phyloP scores from a whole-genome alignment of 2,113 vertebrate genomes.

The Thalassarche chlororhynchos region DNA sequence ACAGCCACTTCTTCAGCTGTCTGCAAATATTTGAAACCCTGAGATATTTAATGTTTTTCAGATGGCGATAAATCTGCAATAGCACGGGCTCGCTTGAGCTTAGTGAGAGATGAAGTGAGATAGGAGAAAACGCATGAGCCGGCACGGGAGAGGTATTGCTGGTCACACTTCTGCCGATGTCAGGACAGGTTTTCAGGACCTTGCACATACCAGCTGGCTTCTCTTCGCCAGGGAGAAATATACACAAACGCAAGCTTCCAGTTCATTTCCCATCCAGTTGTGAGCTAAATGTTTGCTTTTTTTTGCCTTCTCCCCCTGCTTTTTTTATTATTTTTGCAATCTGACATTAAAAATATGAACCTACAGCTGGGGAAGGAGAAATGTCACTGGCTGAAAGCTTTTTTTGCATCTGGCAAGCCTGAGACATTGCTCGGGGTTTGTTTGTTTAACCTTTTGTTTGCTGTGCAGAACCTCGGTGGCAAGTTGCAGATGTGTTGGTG shows the following conservation, averaged over 20 bases:
- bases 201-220: conserved; percentile 9
- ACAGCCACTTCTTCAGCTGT: conserved; percentile 71
- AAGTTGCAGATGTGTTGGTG: neutral
- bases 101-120: conserved; percentile 72
- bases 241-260: neutral
- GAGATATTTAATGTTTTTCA: conserved; percentile 72
- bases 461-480: conserved; percentile 1
- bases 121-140: conserved; percentile 59
- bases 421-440: neutral
- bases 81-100: conserved; percentile 2
- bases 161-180: conserved; percentile 50
- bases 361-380: conserved; percentile 44
- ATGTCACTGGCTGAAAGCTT: conserved; percentile 13
- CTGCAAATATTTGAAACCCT: conserved; percentile 70
- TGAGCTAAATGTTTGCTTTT: conserved; percentile 11
- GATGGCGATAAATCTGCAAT: conserved; percentile 66
- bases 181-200: conserved; percentile 56
- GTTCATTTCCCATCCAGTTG: conserved; percentile 44
- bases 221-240: neutral
- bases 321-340: conserved; percentile 38
- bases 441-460: conserved; percentile 71
- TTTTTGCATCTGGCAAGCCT: conserved; percentile 36
- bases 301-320: neutral
- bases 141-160: conserved; percentile 32
- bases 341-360: conserved; percentile 50